Base-by-base conservation (phyloP, 2,113 vertebrate species). In the Cathartes aura region DNA sequence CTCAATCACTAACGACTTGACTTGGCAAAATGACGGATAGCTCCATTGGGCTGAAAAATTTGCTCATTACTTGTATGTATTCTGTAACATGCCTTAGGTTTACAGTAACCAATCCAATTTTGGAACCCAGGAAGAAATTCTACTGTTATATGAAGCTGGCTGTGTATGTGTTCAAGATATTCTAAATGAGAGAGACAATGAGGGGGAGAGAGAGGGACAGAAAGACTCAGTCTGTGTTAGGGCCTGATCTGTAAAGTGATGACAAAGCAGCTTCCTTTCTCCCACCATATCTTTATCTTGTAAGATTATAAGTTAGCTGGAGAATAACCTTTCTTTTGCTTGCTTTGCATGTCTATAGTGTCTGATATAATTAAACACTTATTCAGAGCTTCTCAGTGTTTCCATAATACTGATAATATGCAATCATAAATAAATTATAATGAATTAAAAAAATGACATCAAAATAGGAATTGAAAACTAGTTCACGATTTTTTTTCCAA, bases 371-470 rank as follows among this genome's bases (percentile, higher is more conserved):
- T 84, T 87, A 89, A 82, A 88, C 59, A 62, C 67, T 89, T 74
- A 82, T 74, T 92, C 91, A 94, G 34, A 93, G 36, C 59, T 83
- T 60, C 79, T 92, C 72, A 89, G 17, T 93, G 83, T 72, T 92
- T 74, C 86, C 26, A 13, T 80, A 82, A 78, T 47, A 92, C 21
- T 91, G 84, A 87, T 79, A 87, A 74, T 84, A 68, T 12, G 60
- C 76, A 88, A 81, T 71, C 75, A 92, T 82, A 94, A 95, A 87
- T 86, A 93, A 84, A 94, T 80, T 11, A 58, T 53, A 80, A 80
- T 55, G 21, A 63, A 64, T 50, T 7, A 24, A 60, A 60, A 75
- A 76, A 74, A 81, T 7, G 30, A 45, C n/a, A 86, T 78, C 29
- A 73, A 86, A 93, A 66, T 62, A 87, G n/a, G 67, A 84, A 84